A percentile compares a stretch with the other conserved stretches of the same genome.
phyloP scores from a whole-genome alignment of 2,888 invertebrate genomes.

The Drosophila borealis region DNA sequence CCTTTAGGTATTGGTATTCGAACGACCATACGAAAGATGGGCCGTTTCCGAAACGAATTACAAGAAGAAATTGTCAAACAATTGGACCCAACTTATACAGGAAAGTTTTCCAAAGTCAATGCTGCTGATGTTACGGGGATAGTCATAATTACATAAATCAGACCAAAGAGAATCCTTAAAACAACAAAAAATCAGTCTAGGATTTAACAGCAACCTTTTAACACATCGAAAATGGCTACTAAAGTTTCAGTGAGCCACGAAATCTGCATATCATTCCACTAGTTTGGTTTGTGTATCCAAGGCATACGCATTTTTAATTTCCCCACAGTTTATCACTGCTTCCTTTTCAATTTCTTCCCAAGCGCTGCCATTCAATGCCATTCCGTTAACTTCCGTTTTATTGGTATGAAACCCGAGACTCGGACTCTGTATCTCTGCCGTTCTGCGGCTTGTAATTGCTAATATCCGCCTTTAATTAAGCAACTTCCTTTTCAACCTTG shows the following conservation, averaged over 20 bases:
- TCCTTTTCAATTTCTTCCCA: conserved; percentile 49
- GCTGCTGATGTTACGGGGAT: conserved; percentile 14
- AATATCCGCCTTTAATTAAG: conserved; percentile 83
- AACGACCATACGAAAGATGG: conserved; percentile 14
- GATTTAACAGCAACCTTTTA: conserved; percentile 9
- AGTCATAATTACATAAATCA: conserved; percentile 32
- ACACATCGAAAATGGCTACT: conserved; percentile 32
- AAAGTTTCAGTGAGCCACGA: conserved; percentile 39
- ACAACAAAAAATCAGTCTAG: conserved; percentile 27
- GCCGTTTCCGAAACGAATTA: conserved; percentile 63
- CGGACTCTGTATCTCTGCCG: conserved; percentile 19
- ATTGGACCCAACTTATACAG: conserved; percentile 33
- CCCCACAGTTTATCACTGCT: conserved; percentile 66
- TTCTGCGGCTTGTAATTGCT: conserved; percentile 76
- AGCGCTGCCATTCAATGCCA: conserved; percentile 61
- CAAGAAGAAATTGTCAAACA: conserved; percentile 68
- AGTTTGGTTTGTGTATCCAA: conserved; percentile 7
- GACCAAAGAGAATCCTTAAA: conserved; percentile 1
- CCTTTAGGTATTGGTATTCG: conserved; percentile 12
- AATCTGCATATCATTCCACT: conserved; percentile 11
- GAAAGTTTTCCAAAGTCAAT: conserved; percentile 1
- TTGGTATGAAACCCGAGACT: conserved; percentile 47
- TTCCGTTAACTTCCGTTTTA: conserved; percentile 75
- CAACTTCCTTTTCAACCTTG: conserved; percentile 75
- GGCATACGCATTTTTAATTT: conserved; percentile 72